These are phyloP conservation scores for Polypedilum pembai DNA, from an alignment of 1,140 invertebrate genomes.

Conservation along the genomic window DNA sequence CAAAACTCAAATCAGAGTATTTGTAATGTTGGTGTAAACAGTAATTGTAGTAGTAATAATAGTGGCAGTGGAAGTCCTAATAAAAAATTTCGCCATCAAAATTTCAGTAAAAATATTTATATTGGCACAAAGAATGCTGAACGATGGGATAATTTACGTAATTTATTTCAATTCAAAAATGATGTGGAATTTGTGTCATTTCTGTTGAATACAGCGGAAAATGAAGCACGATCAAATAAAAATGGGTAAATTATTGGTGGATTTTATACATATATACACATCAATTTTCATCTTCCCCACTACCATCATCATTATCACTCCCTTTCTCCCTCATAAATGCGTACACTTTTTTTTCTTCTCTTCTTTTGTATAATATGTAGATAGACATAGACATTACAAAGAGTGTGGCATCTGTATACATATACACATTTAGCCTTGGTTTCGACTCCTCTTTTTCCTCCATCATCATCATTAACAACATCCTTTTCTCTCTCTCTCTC, in stretches of 20 bases:
- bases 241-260: constrained; percentile 34
- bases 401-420: constrained; percentile 31
- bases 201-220: constrained; percentile 45
- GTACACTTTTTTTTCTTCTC: no score
- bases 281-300: neutral
- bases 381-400: constrained; percentile 32
- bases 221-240: constrained; percentile 35
- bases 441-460: constrained; percentile 33
- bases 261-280: neutral
- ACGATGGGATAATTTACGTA: constrained; percentile 44
- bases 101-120: constrained; percentile 43
- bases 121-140: constrained; percentile 46
- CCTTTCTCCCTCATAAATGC: no score
- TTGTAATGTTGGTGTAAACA: constrained; percentile 30
- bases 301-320: no score
- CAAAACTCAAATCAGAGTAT: neutral
- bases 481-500: neutral
- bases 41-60: constrained; percentile 29
- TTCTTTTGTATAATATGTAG: neutral
- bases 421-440: constrained; percentile 33
- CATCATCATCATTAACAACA: constrained; percentile 37
- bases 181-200: constrained; percentile 46
- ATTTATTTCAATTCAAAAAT: constrained; percentile 41
- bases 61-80: constrained; percentile 37
- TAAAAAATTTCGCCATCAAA: constrained; percentile 41